These are phyloP conservation scores for Argynnis bischoffii DNA, from an alignment of 2,888 invertebrate species.

Conservation along the genomic window DNA sequence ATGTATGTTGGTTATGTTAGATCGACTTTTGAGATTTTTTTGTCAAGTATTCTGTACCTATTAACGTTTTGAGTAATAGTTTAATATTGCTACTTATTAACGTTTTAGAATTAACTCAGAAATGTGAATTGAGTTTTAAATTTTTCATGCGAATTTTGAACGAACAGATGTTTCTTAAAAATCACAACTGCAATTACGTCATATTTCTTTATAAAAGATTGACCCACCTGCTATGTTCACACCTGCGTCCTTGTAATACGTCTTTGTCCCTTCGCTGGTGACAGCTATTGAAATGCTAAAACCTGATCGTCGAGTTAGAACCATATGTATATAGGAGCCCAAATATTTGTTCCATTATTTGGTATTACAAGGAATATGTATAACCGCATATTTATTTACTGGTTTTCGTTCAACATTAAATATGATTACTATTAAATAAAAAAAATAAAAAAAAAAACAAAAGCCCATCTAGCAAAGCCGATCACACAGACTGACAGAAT, in stretches of 20 bases:
- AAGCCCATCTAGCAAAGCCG: constrained; percentile 26
- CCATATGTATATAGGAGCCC: neutral
- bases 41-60: too few species aligned
- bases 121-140: neutral
- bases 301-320: constrained; percentile 20
- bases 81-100: too few species aligned
- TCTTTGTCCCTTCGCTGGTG: constrained; percentile 23
- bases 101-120: too few species aligned
- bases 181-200: constrained; percentile 36
- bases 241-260: constrained; percentile 31
- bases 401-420: constrained; percentile 1
- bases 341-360: constrained; percentile 1
- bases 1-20: constrained; percentile 9
- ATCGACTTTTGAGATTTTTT: constrained; percentile 17
- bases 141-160: neutral
- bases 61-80: too few species aligned
- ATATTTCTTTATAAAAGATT: constrained; percentile 26
- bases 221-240: constrained; percentile 34
- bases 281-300: constrained; percentile 28
- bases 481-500: constrained; percentile 3
- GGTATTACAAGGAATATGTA: constrained; percentile 10
- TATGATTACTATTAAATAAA: constrained; percentile 1
- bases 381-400: constrained; percentile 13
- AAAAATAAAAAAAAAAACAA: neutral
- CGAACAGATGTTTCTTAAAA: constrained; percentile 34